phyloP scores from a whole-genome alignment of 1,140 invertebrate genomes.

The Periplaneta americana region DNA sequence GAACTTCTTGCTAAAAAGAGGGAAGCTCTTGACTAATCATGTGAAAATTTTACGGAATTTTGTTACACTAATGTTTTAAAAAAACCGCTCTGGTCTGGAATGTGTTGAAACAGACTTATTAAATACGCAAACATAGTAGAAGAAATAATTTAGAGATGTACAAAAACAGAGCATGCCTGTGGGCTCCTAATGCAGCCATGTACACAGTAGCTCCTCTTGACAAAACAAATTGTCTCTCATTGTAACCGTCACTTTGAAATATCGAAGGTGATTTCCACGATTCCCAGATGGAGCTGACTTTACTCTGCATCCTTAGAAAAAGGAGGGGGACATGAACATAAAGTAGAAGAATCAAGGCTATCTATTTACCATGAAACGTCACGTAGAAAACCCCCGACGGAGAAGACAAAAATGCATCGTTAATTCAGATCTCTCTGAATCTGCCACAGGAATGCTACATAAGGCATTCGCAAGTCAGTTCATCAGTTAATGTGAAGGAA shows the following conservation, averaged over 20 bases:
- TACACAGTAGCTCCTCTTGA: neutral
- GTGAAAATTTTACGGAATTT: neutral
- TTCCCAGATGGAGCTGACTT: neutral
- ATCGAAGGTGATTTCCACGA: neutral
- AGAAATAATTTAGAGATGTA: neutral
- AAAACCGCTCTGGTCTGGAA: neutral
- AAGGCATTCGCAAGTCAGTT: too few relatives aligned
- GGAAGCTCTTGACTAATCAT: neutral
- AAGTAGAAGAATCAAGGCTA: neutral
- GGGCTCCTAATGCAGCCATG: too few relatives aligned
- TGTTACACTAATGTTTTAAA: neutral
- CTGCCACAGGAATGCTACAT: too few relatives aligned
- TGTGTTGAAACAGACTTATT: neutral
- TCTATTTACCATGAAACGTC: neutral
- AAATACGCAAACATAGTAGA: neutral
- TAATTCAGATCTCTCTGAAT: neutral
- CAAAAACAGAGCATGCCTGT: neutral
- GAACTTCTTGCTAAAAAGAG: neutral
- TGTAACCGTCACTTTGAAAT: neutral
- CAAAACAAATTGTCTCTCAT: neutral
- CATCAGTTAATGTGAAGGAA: neutral
- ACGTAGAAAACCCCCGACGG: neutral
- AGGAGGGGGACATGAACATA: neutral
- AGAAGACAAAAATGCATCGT: neutral
- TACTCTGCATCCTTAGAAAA: neutral